These are phyloP conservation scores for Corythornis leucogaster DNA, from an alignment of 2,797 vertebrate genomes.

Conservation along the genomic window DNA sequence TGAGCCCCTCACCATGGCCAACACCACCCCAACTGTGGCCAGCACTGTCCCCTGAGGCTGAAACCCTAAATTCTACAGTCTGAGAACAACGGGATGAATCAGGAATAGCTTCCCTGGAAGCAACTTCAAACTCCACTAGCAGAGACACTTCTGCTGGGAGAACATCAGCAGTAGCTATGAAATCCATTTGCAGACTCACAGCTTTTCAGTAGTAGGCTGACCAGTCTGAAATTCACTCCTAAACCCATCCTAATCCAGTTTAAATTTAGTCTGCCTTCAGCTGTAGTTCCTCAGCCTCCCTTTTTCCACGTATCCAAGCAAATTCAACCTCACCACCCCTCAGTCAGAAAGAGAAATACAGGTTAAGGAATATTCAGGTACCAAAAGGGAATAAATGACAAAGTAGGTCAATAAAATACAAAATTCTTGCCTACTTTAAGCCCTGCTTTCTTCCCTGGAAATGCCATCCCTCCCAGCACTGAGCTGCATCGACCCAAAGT, in stretches of 20 bases:
- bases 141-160: neutral
- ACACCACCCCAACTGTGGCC: neutral
- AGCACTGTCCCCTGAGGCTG: neutral
- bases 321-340: neutral
- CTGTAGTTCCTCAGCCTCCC: neutral
- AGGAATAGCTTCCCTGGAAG: neutral
- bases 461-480: no score
- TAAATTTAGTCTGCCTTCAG: neutral
- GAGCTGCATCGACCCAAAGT: no score
- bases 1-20: neutral
- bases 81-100: neutral
- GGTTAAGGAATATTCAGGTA: neutral
- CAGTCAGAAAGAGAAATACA: neutral
- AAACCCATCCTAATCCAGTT: neutral
- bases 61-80: neutral
- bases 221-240: slow-evolving; percentile 20
- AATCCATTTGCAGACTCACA: slow-evolving; percentile 14
- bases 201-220: neutral
- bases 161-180: neutral
- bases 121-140: neutral
- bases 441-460: neutral
- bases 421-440: neutral
- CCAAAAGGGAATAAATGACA: neutral
- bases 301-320: neutral
- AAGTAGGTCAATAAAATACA: neutral